Evolutionary conservation across 2,888 invertebrate genomes (phyloP), one percentile per base, ranked within the genome.

Genomic region (Yponomeuta malinellus): DNA sequence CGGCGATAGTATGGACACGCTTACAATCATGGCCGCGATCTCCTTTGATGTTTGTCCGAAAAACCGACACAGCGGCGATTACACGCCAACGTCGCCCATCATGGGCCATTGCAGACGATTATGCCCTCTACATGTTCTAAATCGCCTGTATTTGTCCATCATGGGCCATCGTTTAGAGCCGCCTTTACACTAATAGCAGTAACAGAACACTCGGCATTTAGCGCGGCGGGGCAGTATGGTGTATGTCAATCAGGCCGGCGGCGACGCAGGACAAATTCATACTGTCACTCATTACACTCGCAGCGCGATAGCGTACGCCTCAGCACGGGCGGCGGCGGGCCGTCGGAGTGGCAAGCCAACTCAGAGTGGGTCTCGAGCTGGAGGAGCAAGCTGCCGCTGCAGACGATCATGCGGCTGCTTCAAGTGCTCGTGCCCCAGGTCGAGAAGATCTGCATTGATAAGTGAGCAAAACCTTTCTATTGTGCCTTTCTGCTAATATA

Each of bases 371-470:
- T 98, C 73, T 94, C 95, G 77, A 95, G 97, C 2, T 99, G 99
- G 99, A 98, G 99, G 83, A 95, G 96, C 74, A 99, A 99, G 89
- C 93, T 99, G 75, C 99, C 99, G 8, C 93, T 99, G 77, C 99
- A 99, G 93, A 99, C 99, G 71, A 99, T 99, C 79, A 99, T 99
- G 99, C 93, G 99, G 77, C 94, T 99, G 81, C 92, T 99, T 76
- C 99, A 99, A 92, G 99, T 99, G 48, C 93, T 99, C 6, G 99
- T 99, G 75, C 99, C 99, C 71, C 99, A 99, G 93, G 99, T 99
- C 33, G 99, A 99, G 92, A 99, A 99, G 93, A 99, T 99, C 78
- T 99, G 99, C 90, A 99, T 99, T 81, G 99, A 99, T 89, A 98
- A 98, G 98, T 98, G 82, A 92, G 95, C 8, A 8, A 43, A 43